These are phyloP conservation scores for Rutpela maculata DNA, from an alignment of 2,888 invertebrate genomes.

Conservation along the genomic window DNA sequence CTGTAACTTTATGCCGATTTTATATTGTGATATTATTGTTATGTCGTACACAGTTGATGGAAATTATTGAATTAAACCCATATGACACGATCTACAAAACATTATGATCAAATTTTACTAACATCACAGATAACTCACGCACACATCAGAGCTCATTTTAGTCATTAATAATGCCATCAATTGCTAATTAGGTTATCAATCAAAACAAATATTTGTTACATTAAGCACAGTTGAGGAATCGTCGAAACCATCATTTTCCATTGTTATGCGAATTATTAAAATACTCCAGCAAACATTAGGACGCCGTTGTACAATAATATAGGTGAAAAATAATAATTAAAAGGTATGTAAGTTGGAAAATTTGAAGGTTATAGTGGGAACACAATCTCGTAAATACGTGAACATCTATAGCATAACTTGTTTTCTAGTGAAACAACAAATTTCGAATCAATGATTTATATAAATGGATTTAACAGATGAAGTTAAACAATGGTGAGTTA, in stretches of 20 bases:
- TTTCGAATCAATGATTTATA: background rate
- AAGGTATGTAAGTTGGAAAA: background rate
- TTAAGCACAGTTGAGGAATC: slow-evolving; percentile 22
- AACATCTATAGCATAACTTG: background rate
- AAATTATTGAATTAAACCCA: slow-evolving; percentile 50
- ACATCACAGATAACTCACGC: slow-evolving; percentile 23
- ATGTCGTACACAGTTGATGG: slow-evolving; percentile 39
- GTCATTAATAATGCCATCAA: slow-evolving; percentile 33
- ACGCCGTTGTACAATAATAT: background rate
- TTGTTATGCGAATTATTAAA: background rate
- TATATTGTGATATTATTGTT: slow-evolving; percentile 39
- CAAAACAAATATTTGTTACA: slow-evolving; percentile 32
- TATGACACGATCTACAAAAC: slow-evolving; percentile 45
- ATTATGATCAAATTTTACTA: slow-evolving; percentile 48
- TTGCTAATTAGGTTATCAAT: slow-evolving; percentile 36
- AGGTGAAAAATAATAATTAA: background rate
- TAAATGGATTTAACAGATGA: background rate
- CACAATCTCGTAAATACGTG: background rate
- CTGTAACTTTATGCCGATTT: slow-evolving; percentile 32
- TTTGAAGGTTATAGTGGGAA: background rate
- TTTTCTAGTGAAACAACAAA: background rate
- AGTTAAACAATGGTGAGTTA: background rate
- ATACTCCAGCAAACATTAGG: background rate
- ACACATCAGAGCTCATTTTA: slow-evolving; percentile 14
- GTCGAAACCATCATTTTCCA: slow-evolving; percentile 28